A percentile compares a stretch with the other conserved stretches of the same genome.
These are phyloP conservation scores for Gobiocypris rarus DNA, from an alignment of 2,113 vertebrate genomes.

Conservation along the genomic window DNA sequence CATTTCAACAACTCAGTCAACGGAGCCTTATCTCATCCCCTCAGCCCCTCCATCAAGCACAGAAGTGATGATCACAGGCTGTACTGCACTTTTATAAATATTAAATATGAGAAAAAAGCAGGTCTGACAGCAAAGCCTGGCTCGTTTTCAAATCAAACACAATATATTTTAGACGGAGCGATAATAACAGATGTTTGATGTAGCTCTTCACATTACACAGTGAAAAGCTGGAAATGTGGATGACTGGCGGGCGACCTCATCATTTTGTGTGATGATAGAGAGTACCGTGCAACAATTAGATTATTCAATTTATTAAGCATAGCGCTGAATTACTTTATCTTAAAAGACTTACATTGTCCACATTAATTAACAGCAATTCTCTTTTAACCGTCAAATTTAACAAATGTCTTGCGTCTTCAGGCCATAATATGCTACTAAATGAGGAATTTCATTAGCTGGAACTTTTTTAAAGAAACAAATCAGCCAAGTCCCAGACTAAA, in stretches of 20 bases:
- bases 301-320: slow-evolving; percentile 14
- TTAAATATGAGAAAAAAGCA: slow-evolving; percentile 39
- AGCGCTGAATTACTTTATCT: slow-evolving; percentile 26
- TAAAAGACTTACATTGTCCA: slow-evolving; percentile 15
- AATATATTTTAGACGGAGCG: not conserved
- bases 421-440: not conserved
- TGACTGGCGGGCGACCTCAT: not conserved
- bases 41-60: slow-evolving; percentile 38
- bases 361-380: slow-evolving; percentile 29
- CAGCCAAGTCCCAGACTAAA: no score
- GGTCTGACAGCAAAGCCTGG: slow-evolving; percentile 9
- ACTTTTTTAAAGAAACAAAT: not conserved
- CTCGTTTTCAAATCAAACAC: not conserved
- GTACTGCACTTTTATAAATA: slow-evolving; percentile 27
- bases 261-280: not conserved
- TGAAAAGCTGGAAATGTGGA: not conserved
- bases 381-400: not conserved
- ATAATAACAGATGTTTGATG: not conserved
- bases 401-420: slow-evolving; percentile 11
- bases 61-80: not conserved
- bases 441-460: not conserved
- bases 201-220: not conserved
- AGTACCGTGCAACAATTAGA: slow-evolving; percentile 11
- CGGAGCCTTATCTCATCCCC: slow-evolving; percentile 47
- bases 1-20: slow-evolving; percentile 47